A percentile compares a stretch with the other conserved stretches of the same genome.
Evolutionary conservation across 2,797 vertebrate species (phyloP).

Genomic region (Notoglanidium macrostoma): DNA sequence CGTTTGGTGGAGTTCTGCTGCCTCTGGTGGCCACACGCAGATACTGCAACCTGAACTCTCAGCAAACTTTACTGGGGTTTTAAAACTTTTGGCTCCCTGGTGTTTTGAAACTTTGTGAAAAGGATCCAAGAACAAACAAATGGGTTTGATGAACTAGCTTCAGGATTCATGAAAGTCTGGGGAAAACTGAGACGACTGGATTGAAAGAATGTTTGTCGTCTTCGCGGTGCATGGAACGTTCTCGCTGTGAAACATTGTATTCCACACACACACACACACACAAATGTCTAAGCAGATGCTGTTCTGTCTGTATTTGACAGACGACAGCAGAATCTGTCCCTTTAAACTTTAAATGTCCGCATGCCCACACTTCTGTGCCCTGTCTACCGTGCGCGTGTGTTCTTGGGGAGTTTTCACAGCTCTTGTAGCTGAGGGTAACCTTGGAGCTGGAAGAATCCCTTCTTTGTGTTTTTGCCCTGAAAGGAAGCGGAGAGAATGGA

Average conservation of each 20-base stretch:
- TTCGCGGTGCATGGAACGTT: neutral
- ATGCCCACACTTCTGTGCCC: conserved; percentile 64
- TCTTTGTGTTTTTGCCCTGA: conserved; percentile 80
- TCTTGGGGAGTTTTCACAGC: conserved; percentile 68
- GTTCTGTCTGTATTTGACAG: conserved; percentile 68
- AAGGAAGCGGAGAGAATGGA: conserved; percentile 76
- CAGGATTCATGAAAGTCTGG: neutral
- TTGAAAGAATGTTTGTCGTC: neutral
- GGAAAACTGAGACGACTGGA: no score
- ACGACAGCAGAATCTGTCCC: conserved; percentile 65
- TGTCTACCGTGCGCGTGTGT: conserved; percentile 39
- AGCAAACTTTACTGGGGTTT: conserved; percentile 28
- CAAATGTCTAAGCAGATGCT: conserved; percentile 4
- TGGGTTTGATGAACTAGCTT: neutral
- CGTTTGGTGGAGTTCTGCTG: conserved; percentile 74
- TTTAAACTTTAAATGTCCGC: conserved; percentile 82
- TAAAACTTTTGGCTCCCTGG: conserved; percentile 57
- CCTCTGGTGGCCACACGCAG: conserved; percentile 73
- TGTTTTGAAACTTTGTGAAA: neutral
- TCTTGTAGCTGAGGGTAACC: conserved; percentile 66
- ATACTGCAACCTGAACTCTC: conserved; percentile 62
- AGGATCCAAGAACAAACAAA: neutral
- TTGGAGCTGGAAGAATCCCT: conserved; percentile 75
- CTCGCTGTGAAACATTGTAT: neutral
- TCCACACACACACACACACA: neutral